phyloP scores from a whole-genome alignment of 2,113 vertebrate genomes.

The Notarius quadriscutis region DNA sequence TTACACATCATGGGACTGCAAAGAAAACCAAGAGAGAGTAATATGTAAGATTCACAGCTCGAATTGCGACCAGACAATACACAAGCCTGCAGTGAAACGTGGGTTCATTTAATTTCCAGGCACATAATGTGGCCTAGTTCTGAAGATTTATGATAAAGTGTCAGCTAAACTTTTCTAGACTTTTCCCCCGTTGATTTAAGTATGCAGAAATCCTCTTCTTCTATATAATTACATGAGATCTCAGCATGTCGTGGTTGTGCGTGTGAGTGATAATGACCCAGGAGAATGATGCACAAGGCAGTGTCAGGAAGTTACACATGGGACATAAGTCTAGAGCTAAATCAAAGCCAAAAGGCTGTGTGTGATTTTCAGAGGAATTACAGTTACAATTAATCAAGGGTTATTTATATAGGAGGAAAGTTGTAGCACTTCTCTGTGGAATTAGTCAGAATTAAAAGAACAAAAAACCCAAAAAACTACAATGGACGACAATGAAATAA shows the following conservation, averaged over 20 bases:
- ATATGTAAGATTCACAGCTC: conserved; percentile 51
- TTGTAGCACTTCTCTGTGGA: background rate
- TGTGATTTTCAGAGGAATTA: conserved; percentile 46
- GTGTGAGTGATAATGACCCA: conserved; percentile 49
- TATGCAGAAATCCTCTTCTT: conserved; percentile 46
- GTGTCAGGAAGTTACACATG: conserved; percentile 46
- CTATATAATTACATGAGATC: conserved; percentile 53
- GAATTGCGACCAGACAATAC: conserved; percentile 50
- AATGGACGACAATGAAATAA: background rate
- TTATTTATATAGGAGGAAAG: conserved; percentile 4
- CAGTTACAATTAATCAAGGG: conserved; percentile 49
- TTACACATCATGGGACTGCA: conserved; percentile 33
- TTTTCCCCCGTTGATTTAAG: conserved; percentile 51
- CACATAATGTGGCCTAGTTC: conserved; percentile 58
- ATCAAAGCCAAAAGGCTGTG: background rate
- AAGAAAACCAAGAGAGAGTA: conserved; percentile 49
- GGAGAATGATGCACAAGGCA: conserved; percentile 40
- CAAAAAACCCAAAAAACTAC: background rate
- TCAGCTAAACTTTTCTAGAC: conserved; percentile 55
- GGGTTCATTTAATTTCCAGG: conserved; percentile 51
- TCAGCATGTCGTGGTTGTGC: conserved; percentile 36
- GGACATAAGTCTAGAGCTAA: conserved; percentile 37
- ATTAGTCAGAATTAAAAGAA: background rate
- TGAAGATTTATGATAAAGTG: conserved; percentile 60
- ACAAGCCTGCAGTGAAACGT: conserved; percentile 50